These are phyloP conservation scores for Hypomesus transpacificus DNA, from an alignment of 2,113 vertebrate genomes.

Conservation along the genomic window DNA sequence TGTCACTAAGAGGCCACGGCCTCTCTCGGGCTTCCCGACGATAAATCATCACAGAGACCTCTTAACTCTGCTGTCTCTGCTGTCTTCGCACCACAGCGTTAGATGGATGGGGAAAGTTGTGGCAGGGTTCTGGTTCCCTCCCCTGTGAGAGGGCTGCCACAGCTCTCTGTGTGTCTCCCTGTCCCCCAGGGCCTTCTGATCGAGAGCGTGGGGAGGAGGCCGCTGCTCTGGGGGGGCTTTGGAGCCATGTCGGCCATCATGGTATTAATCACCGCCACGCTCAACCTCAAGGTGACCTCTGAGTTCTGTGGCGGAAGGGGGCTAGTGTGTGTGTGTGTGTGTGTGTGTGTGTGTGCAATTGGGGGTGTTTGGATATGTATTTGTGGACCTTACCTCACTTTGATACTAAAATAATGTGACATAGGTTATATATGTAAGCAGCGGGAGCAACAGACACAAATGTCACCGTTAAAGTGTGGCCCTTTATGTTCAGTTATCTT, in stretches of 20 bases:
- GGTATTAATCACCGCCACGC: constrained; percentile 65
- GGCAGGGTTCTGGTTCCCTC: background rate
- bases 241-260: constrained; percentile 63
- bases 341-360: background rate
- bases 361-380: background rate
- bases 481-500: no score
- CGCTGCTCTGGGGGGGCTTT: constrained; percentile 72
- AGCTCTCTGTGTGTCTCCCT: background rate
- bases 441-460: no score
- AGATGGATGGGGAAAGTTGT: constrained; percentile 8
- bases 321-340: background rate
- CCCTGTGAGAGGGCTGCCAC: background rate
- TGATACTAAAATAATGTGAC: no score
- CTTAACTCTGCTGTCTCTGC: background rate
- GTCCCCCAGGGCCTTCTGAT: constrained; percentile 72
- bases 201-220: constrained; percentile 73
- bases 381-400: no score
- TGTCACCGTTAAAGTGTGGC: no score
- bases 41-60: background rate
- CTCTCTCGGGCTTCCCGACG: background rate
- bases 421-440: no score
- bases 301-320: background rate
- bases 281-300: constrained; percentile 71
- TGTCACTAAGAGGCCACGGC: background rate
- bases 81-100: background rate